A percentile compares a stretch with the other conserved stretches of the same genome.
Conservation (phyloP, 1,140 invertebrate species). For the Melitaea cinxia region DNA sequence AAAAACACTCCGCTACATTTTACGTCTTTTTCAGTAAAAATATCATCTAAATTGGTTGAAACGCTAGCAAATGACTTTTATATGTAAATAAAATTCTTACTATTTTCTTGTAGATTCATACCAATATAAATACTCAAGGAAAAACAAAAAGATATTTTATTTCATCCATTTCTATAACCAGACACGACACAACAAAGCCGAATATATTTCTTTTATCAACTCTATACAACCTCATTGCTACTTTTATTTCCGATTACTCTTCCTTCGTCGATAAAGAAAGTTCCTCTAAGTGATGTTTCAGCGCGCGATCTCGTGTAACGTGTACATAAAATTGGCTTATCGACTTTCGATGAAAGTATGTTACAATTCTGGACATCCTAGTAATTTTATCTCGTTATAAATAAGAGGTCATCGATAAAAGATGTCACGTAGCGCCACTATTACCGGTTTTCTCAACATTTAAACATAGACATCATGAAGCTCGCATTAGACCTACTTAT, state of each 20-base stretch:
- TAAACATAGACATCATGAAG: neutral
- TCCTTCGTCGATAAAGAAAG: neutral
- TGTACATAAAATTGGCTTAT: slow-evolving; percentile 28
- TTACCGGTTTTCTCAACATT: slow-evolving; percentile 24
- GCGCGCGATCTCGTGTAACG: slow-evolving; percentile 7
- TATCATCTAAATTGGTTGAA: no score
- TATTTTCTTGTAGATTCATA: no score
- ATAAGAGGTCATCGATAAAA: slow-evolving; percentile 36
- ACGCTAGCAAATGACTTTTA: no score
- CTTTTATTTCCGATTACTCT: neutral
- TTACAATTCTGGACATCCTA: slow-evolving; percentile 38
- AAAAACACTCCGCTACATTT: no score
- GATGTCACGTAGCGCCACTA: slow-evolving; percentile 29
- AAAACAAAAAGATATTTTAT: no score
- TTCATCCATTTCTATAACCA: neutral
- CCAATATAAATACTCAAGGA: no score
- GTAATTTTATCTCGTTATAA: slow-evolving; percentile 41
- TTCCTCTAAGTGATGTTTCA: slow-evolving; percentile 2
- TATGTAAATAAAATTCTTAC: no score
- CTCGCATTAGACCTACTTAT: neutral
- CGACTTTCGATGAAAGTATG: slow-evolving; percentile 43
- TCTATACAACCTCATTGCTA: neutral
- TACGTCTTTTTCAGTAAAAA: no score
- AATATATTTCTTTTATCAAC: neutral
- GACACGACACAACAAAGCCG: neutral